Evolutionary conservation across 2,888 invertebrate species (phyloP).

Genomic region (Drosophila mettleri): DNA sequence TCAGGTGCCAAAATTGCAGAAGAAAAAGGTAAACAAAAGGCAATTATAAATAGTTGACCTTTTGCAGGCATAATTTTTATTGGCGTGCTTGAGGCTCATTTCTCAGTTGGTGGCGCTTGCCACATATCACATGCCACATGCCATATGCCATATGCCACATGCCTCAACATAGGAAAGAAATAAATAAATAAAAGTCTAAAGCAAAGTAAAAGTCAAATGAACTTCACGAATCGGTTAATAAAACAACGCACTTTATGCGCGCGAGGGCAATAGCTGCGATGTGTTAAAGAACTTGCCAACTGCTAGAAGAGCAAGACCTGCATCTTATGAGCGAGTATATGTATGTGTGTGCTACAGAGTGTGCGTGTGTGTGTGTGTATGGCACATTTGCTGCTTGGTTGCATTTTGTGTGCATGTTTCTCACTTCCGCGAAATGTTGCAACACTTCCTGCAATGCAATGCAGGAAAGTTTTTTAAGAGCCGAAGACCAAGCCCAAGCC

Average conservation of each 20-base stretch:
- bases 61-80: constrained; percentile 6
- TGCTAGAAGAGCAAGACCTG: constrained; percentile 21
- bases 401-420: constrained; percentile 66
- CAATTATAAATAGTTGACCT: constrained; percentile 2
- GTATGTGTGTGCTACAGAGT: constrained; percentile 5
- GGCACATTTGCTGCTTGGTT: constrained; percentile 63
- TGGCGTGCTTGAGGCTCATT: constrained; percentile 34
- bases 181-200: neutral
- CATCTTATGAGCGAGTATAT: constrained; percentile 3
- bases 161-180: constrained; percentile 4
- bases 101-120: constrained; percentile 17
- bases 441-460: constrained; percentile 66
- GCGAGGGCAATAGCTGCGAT: constrained; percentile 3
- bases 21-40: neutral
- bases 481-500: constrained; percentile 1
- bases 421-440: constrained; percentile 67
- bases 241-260: constrained; percentile 49
- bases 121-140: neutral
- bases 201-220: constrained; percentile 56
- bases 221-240: constrained; percentile 58
- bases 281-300: constrained; percentile 25
- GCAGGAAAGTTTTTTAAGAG: constrained; percentile 52
- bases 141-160: constrained; percentile 1
- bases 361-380: constrained; percentile 31
- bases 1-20: constrained; percentile 3